phyloP scores from a whole-genome alignment of 2,888 invertebrate species.

The Cerceris ruficornis region DNA sequence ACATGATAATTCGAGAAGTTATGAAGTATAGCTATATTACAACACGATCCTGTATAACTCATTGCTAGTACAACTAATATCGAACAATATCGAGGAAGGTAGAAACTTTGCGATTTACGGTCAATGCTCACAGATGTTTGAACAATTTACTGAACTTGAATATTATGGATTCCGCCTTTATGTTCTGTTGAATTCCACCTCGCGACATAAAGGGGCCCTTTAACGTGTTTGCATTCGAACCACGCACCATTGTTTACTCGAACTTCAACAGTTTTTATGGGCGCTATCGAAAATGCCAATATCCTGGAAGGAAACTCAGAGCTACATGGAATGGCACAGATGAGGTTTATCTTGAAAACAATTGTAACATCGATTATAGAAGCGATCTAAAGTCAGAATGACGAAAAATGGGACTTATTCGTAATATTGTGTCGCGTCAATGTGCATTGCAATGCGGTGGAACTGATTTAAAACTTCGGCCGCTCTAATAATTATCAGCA shows the following conservation, averaged over 20 bases:
- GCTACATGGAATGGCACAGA: background rate
- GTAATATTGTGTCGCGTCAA: too few relatives aligned
- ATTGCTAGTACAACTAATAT: too few relatives aligned
- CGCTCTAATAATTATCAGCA: too few relatives aligned
- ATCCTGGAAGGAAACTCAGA: constrained; percentile 83
- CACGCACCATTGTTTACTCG: constrained; percentile 87
- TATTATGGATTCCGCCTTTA: constrained; percentile 86
- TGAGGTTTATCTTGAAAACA: background rate
- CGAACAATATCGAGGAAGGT: too few relatives aligned
- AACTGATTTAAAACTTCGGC: too few relatives aligned
- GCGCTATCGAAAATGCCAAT: constrained; percentile 88
- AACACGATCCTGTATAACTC: too few relatives aligned
- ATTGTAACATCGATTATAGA: too few relatives aligned
- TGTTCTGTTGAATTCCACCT: constrained; percentile 89
- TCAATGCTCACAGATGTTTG: background rate
- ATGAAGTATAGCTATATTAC: background rate
- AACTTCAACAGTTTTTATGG: constrained; percentile 86
- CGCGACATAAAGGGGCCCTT: constrained; percentile 88
- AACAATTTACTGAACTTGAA: constrained; percentile 82
- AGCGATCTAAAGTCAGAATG: too few relatives aligned
- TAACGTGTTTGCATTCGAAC: constrained; percentile 84
- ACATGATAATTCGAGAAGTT: background rate
- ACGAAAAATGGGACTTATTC: too few relatives aligned
- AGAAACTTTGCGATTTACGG: too few relatives aligned
- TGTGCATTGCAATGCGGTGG: too few relatives aligned